Conservation (phyloP, 2,888 invertebrate species). For the Ashinkailepas kermadecensis region DNA sequence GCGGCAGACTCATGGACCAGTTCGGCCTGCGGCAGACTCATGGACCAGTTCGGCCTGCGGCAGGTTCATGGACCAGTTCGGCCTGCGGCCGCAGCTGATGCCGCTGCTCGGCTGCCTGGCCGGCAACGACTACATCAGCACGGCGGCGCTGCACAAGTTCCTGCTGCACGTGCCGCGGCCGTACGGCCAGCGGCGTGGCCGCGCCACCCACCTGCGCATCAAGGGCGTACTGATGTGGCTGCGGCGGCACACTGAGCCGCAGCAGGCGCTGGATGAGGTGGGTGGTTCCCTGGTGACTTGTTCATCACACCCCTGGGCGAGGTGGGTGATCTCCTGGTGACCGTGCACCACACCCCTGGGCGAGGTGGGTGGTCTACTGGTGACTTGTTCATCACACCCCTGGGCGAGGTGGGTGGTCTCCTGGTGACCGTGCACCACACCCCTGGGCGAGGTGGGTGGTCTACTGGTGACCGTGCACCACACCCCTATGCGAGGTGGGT, state of each 20-base stretch:
- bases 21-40: too few relatives aligned
- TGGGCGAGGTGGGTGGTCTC: too few relatives aligned
- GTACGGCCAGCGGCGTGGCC: neutral
- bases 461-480: too few relatives aligned
- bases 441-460: too few relatives aligned
- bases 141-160: neutral
- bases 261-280: neutral
- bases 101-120: conserved; percentile 73
- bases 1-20: too few relatives aligned
- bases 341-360: too few relatives aligned
- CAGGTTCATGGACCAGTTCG: conserved; percentile 1
- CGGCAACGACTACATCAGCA: conserved; percentile 76
- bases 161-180: conserved; percentile 6
- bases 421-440: too few relatives aligned
- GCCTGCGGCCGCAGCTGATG: conserved; percentile 53
- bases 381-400: too few relatives aligned
- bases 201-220: neutral
- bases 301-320: neutral
- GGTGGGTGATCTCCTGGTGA: too few relatives aligned
- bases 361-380: too few relatives aligned
- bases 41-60: too few relatives aligned
- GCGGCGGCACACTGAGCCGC: neutral
- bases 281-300: neutral
- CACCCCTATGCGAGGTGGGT: too few relatives aligned
- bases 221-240: neutral